phyloP scores from a whole-genome alignment of 2,113 vertebrate species.

The Aspidoscelis tigris region DNA sequence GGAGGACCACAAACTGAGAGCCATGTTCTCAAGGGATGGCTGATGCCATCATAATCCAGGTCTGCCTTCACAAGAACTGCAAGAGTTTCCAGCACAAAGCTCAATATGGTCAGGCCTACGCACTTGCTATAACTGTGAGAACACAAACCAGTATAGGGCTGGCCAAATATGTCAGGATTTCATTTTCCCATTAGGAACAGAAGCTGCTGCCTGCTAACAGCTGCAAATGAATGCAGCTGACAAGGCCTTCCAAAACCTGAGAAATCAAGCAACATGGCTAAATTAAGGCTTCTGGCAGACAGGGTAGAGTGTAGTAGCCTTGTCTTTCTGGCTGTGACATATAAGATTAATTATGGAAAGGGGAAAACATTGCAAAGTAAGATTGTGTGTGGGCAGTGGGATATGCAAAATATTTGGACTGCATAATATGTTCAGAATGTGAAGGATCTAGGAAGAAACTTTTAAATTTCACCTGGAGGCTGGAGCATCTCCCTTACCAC shows the following conservation, averaged over 20 bases:
- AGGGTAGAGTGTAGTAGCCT: neutral
- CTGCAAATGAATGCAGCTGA: neutral
- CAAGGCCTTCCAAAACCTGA: neutral
- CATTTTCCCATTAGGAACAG: too few species aligned
- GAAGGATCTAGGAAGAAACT: neutral
- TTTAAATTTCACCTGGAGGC: neutral
- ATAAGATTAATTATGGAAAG: neutral
- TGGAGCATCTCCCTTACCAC: too few species aligned
- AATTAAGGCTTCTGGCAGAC: neutral
- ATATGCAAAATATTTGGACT: neutral
- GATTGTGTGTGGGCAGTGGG: too few species aligned
- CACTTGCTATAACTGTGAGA: neutral
- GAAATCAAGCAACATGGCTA: too few species aligned
- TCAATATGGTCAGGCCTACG: neutral
- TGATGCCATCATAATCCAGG: too few species aligned
- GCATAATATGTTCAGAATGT: neutral
- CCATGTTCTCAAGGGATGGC: neutral
- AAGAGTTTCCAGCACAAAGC: neutral
- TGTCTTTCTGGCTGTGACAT: neutral
- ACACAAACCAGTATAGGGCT: too few species aligned
- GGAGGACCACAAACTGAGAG: too few species aligned
- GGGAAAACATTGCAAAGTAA: neutral
- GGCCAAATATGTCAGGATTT: too few species aligned
- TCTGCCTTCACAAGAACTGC: neutral
- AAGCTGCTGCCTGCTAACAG: neutral